phyloP scores from a whole-genome alignment of 2,797 vertebrate genomes.

The Peromyscus nudipes region DNA sequence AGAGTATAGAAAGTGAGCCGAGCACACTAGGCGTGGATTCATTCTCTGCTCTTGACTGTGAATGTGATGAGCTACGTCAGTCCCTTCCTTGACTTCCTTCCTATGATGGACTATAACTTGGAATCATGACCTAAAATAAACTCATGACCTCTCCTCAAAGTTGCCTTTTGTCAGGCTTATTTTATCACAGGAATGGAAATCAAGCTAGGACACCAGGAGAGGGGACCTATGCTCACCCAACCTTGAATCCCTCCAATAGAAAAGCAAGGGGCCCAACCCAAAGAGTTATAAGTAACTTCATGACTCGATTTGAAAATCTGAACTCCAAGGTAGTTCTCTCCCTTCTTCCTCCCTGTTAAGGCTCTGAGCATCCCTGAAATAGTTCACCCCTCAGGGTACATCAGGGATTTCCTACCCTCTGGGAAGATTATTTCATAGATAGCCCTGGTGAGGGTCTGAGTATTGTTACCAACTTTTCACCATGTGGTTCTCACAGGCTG shows the following conservation, averaged over 20 bases:
- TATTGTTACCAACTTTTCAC: background rate
- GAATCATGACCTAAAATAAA: background rate
- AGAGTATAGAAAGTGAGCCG: background rate
- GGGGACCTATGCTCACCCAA: background rate
- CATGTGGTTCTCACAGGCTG: background rate
- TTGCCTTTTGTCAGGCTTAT: background rate
- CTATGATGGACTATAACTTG: background rate
- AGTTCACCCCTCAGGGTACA: background rate
- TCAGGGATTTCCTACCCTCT: background rate
- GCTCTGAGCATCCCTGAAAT: background rate
- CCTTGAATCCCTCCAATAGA: background rate
- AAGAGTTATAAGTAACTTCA: background rate
- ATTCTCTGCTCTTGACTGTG: background rate
- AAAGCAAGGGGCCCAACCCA: conserved; percentile 9
- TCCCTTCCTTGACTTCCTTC: background rate
- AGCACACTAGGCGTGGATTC: background rate
- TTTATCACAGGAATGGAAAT: background rate
- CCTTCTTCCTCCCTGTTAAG: background rate
- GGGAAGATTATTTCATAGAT: background rate
- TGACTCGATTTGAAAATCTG: conserved; percentile 30
- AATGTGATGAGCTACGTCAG: background rate
- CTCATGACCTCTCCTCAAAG: background rate
- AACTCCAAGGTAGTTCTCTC: background rate
- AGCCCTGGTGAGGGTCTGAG: background rate
- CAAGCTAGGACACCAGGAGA: background rate